phyloP scores from a whole-genome alignment of 2,888 invertebrate genomes.

The Thecophora atra region DNA sequence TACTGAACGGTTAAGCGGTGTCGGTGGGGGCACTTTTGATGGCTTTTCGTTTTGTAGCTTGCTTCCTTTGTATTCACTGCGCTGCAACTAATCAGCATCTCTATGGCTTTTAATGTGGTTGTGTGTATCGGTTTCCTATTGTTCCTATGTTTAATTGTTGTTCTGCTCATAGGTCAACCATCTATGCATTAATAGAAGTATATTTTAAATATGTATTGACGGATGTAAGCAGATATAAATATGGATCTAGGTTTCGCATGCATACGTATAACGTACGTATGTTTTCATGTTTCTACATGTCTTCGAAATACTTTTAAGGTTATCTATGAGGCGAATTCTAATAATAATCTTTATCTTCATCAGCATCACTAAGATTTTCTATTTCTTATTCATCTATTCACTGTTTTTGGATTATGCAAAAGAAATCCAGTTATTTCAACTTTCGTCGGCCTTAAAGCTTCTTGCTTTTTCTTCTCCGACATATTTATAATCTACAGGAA shows the following conservation, averaged over 20 bases:
- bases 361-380: neutral
- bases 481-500: neutral
- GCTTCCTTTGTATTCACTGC: neutral
- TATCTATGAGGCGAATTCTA: neutral
- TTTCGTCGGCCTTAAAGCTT: slow-evolving; percentile 12
- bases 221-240: no score
- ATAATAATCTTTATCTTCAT: neutral
- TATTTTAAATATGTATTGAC: no score
- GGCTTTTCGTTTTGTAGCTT: neutral
- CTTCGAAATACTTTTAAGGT: no score
- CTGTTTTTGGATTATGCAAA: neutral
- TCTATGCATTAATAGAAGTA: no score
- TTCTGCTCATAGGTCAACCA: neutral
- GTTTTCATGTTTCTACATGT: no score
- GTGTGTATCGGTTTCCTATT: no score
- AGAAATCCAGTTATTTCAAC: slow-evolving; percentile 25
- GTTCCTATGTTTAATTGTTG: neutral
- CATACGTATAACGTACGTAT: no score
- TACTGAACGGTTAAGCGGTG: slow-evolving; percentile 1
- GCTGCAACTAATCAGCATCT: slow-evolving; percentile 1
- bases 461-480: neutral
- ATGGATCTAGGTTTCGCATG: no score
- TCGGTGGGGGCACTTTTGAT: no score
- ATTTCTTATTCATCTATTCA: neutral
- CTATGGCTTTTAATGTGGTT: neutral